These are phyloP conservation scores for Corvus hawaiiensis DNA, from an alignment of 2,113 vertebrate species.

Conservation along the genomic window DNA sequence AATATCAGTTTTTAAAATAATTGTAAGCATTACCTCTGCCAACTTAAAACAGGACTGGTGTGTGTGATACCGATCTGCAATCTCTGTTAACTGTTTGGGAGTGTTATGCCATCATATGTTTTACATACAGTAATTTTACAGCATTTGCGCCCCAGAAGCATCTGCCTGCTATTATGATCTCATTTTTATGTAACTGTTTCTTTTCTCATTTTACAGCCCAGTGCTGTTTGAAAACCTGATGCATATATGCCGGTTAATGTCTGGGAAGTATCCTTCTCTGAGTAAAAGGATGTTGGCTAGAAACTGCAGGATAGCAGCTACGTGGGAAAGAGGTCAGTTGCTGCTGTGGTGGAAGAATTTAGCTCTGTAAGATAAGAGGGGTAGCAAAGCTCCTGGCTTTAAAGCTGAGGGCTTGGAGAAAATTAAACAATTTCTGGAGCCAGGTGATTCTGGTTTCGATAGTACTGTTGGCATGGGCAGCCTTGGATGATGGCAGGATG, in stretches of 20 bases:
- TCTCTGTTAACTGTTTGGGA: not conserved
- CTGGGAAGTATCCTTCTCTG: slow-evolving; percentile 71
- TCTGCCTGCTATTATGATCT: not conserved
- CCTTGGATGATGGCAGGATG: not conserved
- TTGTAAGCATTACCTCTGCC: not conserved
- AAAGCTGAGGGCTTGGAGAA: not conserved
- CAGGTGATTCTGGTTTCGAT: not conserved
- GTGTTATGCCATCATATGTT: not conserved
- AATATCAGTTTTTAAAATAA: not conserved
- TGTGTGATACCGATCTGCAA: not conserved
- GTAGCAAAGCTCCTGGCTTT: not conserved
- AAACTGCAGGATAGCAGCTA: slow-evolving; percentile 73
- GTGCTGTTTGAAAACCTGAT: slow-evolving; percentile 81
- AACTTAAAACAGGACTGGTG: not conserved
- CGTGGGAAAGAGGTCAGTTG: slow-evolving; percentile 85
- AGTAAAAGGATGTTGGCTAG: slow-evolving; percentile 75
- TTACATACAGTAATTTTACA: not conserved
- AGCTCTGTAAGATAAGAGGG: not conserved
- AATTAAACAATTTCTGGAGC: not conserved
- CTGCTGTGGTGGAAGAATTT: not conserved
- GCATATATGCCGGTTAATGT: slow-evolving; percentile 81
- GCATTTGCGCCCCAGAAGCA: not conserved
- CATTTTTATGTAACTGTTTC: not conserved
- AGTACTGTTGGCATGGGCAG: not conserved
- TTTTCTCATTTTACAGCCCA: slow-evolving; percentile 71